phyloP scores from a whole-genome alignment of 2,113 vertebrate genomes.

The Misgurnus anguillicaudatus region DNA sequence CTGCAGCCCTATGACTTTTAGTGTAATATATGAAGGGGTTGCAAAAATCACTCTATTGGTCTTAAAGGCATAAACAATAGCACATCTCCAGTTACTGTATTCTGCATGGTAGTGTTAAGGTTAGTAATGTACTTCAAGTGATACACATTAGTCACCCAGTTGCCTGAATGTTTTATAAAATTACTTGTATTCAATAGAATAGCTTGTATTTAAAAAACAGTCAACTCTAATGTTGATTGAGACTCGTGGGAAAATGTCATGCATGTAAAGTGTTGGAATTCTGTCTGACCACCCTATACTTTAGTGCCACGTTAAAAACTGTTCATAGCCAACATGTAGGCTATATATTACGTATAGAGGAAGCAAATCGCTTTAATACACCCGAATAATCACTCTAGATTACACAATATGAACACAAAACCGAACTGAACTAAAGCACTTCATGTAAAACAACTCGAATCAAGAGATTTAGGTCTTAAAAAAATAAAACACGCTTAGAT shows the following conservation, averaged over 20 bases:
- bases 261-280: neutral
- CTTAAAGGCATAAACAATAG: neutral
- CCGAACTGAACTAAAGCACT: neutral
- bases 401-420: no score
- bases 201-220: neutral
- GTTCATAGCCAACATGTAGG: neutral
- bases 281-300: neutral
- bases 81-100: neutral
- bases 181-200: neutral
- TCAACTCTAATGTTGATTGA: neutral
- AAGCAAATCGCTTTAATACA: neutral
- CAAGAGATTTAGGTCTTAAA: neutral
- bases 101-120: neutral
- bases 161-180: neutral
- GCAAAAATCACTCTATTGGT: neutral
- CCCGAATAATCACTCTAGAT: neutral
- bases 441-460: neutral
- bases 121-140: neutral
- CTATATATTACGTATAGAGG: neutral
- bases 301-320: neutral
- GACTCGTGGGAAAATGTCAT: neutral
- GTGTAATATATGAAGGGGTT: neutral
- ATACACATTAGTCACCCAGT: conserved; percentile 2
- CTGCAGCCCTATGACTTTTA: neutral
- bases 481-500: neutral